A percentile compares a stretch with the other conserved stretches of the same genome.
phyloP scores from a whole-genome alignment of 37 sponge, comb jelly and placozoan species.

The Hexactinellida sp. region DNA sequence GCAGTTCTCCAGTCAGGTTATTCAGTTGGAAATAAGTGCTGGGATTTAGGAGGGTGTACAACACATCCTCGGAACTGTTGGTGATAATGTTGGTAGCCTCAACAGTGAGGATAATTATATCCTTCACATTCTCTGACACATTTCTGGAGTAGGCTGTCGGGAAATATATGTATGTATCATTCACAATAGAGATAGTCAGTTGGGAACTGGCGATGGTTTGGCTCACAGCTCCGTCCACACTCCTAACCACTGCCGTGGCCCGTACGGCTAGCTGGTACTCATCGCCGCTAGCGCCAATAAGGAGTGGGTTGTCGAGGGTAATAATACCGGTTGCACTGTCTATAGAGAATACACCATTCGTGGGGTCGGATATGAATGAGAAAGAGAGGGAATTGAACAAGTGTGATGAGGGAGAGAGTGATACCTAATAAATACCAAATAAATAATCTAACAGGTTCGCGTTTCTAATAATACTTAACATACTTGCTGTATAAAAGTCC shows the following conservation, averaged over 20 bases:
- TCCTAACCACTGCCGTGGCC: not conserved
- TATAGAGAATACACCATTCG: not conserved
- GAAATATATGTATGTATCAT: not conserved
- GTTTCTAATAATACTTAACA: not conserved
- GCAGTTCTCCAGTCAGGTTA: not conserved
- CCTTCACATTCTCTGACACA: constrained; percentile 1
- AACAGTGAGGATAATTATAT: not conserved
- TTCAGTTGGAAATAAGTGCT: not conserved
- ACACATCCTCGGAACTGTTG: not conserved
- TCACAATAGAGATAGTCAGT: not conserved
- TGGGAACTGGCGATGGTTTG: not conserved
- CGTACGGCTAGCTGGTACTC: not conserved
- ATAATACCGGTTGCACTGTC: not conserved
- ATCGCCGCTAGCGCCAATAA: not conserved
- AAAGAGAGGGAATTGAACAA: not conserved
- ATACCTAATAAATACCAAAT: not conserved
- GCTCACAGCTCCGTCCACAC: not conserved
- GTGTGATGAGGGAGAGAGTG: not conserved
- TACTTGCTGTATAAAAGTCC: not conserved
- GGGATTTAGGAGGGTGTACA: not conserved
- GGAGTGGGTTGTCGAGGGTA: not conserved
- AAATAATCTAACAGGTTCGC: not conserved
- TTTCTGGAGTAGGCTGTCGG: not conserved
- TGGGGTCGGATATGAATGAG: not conserved
- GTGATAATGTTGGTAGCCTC: not conserved